Conservation (phyloP, 2,797 vertebrate genomes). For the Halcyon chelicuti region DNA sequence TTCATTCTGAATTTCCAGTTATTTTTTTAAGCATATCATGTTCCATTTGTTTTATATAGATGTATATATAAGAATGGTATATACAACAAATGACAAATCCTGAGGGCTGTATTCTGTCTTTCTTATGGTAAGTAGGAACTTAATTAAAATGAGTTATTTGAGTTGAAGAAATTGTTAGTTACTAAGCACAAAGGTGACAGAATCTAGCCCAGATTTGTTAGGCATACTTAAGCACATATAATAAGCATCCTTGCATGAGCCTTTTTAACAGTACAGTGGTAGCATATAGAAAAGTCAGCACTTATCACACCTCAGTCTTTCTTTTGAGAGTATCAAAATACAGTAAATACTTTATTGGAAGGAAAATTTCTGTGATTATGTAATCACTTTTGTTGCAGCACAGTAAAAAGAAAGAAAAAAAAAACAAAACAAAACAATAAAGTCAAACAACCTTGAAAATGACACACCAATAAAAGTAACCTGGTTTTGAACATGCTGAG, state of each 20-base stretch:
- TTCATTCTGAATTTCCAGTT: conserved; percentile 27
- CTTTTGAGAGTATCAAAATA: not conserved
- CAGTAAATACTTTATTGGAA: not conserved
- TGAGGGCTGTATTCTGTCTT: not conserved
- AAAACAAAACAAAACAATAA: no score
- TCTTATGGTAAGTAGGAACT: not conserved
- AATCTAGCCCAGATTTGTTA: not conserved
- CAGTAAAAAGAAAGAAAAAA: not conserved
- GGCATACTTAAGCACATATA: not conserved
- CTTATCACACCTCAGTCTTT: not conserved
- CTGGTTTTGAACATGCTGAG: not conserved
- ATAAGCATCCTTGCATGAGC: not conserved
- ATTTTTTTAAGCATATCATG: not conserved
- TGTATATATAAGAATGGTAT: not conserved
- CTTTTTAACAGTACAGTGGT: not conserved
- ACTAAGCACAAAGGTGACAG: not conserved
- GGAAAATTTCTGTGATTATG: not conserved
- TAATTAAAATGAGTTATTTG: not conserved
- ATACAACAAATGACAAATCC: not conserved
- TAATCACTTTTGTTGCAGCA: not conserved
- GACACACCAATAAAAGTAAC: not conserved
- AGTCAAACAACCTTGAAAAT: not conserved
- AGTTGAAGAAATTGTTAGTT: not conserved
- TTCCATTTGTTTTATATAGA: not conserved
- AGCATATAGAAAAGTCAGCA: not conserved